Percentiles rank a stretch among this genome's conserved stretches.
phyloP scores from a whole-genome alignment of 1,140 invertebrate genomes.

The Drosophila ficusphila region DNA sequence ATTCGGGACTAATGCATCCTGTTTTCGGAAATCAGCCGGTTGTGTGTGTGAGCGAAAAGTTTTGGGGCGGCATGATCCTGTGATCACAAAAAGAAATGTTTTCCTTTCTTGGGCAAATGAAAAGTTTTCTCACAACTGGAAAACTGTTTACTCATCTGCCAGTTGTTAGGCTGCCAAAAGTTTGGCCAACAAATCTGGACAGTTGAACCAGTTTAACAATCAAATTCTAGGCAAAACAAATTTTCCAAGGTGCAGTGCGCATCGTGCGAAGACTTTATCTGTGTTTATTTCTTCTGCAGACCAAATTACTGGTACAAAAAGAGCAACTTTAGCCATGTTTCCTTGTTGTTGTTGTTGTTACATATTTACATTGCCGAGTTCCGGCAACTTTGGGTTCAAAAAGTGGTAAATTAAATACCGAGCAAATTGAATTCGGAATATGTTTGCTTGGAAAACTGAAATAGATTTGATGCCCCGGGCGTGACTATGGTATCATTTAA shows the following conservation, averaged over 20 bases:
- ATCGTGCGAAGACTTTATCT: conserved; percentile 8
- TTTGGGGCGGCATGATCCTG: conserved; percentile 21
- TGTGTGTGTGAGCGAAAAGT: not conserved
- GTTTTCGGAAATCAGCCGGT: conserved; percentile 36
- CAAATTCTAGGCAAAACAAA: conserved; percentile 37
- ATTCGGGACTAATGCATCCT: conserved; percentile 41
- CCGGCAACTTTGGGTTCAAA: conserved; percentile 12
- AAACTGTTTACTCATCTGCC: conserved; percentile 39
- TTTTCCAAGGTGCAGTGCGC: conserved; percentile 19
- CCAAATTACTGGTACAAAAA: conserved; percentile 44
- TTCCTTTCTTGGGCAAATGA: conserved; percentile 42
- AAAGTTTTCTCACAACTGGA: conserved; percentile 42
- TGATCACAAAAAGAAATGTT: conserved; percentile 33
- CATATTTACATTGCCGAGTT: conserved; percentile 21
- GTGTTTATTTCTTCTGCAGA: conserved; percentile 34
- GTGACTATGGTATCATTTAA: conserved; percentile 8
- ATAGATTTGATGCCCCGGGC: not conserved
- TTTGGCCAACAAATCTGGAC: conserved; percentile 41
- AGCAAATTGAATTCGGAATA: conserved; percentile 57
- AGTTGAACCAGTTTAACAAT: conserved; percentile 48
- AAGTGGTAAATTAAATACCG: conserved; percentile 54
- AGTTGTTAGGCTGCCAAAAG: conserved; percentile 16
- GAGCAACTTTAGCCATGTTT: conserved; percentile 19
- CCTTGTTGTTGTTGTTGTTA: conserved; percentile 27
- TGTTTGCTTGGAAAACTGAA: conserved; percentile 21